phyloP scores from a whole-genome alignment of 2,888 invertebrate species.

The Lasius platythorax region DNA sequence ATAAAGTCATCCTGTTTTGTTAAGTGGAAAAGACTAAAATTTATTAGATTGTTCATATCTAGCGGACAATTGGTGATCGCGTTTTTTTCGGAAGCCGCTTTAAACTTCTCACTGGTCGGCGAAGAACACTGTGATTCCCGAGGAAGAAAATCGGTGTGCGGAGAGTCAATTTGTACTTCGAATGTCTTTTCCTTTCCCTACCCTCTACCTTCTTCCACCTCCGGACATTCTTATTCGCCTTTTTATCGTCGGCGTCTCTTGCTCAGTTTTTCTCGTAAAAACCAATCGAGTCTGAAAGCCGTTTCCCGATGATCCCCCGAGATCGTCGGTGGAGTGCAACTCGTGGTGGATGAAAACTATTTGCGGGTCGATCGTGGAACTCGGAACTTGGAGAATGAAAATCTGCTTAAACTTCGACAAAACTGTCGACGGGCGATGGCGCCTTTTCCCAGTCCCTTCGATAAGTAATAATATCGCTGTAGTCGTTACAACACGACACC shows the following conservation, averaged over 20 bases:
- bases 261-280: slow-evolving; percentile 50
- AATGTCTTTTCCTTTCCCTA: neutral
- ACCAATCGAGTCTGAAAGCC: slow-evolving; percentile 57
- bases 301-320: slow-evolving; percentile 49
- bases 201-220: slow-evolving; percentile 30
- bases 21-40: slow-evolving; percentile 5
- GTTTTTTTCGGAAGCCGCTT: slow-evolving; percentile 39
- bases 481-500: slow-evolving; percentile 25
- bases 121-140: slow-evolving; percentile 35
- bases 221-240: slow-evolving; percentile 35
- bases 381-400: slow-evolving; percentile 53
- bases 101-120: slow-evolving; percentile 40
- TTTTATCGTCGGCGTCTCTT: slow-evolving; percentile 50
- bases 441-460: neutral
- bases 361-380: slow-evolving; percentile 47
- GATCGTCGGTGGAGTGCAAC: slow-evolving; percentile 44
- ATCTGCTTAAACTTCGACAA: slow-evolving; percentile 46
- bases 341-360: slow-evolving; percentile 55
- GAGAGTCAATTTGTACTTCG: slow-evolving; percentile 54
- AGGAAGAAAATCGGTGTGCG: slow-evolving; percentile 35
- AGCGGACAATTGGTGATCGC: slow-evolving; percentile 26
- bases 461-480: slow-evolving; percentile 20
- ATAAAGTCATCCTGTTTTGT: neutral
- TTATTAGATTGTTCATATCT: slow-evolving; percentile 36
- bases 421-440: neutral